Evolutionary conservation across 2,888 invertebrate species (phyloP).

Genomic region (Orthosia gracilis): DNA sequence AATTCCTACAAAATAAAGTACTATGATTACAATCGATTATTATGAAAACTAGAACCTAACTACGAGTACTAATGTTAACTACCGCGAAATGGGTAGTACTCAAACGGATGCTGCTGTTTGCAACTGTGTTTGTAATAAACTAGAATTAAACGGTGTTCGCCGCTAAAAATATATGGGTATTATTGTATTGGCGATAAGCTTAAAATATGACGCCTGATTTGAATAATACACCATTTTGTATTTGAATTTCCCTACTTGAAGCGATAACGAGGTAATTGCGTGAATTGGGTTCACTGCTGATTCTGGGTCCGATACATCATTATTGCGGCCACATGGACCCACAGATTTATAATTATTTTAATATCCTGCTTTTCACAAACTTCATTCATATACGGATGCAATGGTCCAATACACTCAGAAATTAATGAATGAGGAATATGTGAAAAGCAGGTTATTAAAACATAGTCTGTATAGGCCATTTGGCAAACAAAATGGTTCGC

Average conservation of each 20-base stretch:
- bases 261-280: conserved; percentile 26
- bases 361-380: conserved; percentile 17
- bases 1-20: conserved; percentile 1
- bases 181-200: conserved; percentile 14
- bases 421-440: conserved; percentile 18
- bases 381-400: conserved; percentile 1
- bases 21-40: conserved; percentile 41
- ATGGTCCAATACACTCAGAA: neutral
- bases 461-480: conserved; percentile 3
- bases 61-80: neutral
- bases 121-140: conserved; percentile 27
- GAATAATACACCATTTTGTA: conserved; percentile 39
- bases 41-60: conserved; percentile 20
- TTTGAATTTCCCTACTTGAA: conserved; percentile 28
- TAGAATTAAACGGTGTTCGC: conserved; percentile 14
- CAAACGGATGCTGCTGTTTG: conserved; percentile 16
- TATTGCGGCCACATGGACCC: conserved; percentile 5
- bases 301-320: neutral
- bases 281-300: neutral
- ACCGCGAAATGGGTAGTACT: conserved; percentile 8
- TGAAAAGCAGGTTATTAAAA: conserved; percentile 28
- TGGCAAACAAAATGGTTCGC: neutral
- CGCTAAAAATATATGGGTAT: conserved; percentile 9
- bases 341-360: conserved; percentile 21
- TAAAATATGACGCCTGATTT: conserved; percentile 37